Conservation (phyloP, 2,113 vertebrate genomes). For the Eurystomus gularis region DNA sequence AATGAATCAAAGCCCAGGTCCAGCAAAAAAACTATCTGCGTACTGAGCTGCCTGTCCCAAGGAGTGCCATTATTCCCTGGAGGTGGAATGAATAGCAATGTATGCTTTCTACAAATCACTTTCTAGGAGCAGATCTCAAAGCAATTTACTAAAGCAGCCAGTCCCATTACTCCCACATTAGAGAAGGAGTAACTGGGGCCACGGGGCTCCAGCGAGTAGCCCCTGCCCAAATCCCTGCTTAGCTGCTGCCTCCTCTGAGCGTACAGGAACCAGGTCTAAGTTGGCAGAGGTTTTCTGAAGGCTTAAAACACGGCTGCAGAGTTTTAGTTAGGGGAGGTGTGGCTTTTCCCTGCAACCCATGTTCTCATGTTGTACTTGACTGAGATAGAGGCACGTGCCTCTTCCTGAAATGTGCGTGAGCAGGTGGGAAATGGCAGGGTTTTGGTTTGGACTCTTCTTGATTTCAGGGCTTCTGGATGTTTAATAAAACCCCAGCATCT, state of each 20-base stretch:
- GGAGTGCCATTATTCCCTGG: background rate
- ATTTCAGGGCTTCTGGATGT: background rate
- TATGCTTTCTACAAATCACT: background rate
- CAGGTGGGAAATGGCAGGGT: background rate
- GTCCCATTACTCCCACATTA: background rate
- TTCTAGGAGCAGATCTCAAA: conserved; percentile 1
- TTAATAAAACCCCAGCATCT: background rate
- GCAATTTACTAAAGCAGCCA: background rate
- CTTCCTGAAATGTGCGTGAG: background rate
- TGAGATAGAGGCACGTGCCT: background rate
- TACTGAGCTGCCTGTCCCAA: background rate
- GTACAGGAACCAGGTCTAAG: background rate
- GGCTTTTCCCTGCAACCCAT: background rate
- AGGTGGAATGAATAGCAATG: background rate
- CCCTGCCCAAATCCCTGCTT: background rate
- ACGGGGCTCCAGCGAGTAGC: background rate
- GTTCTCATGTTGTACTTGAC: background rate
- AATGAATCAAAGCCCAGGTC: background rate
- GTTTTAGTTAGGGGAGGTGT: background rate
- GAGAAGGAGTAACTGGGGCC: background rate
- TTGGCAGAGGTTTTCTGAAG: background rate
- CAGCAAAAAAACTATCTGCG: background rate
- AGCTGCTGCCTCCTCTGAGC: background rate
- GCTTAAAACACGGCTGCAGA: background rate
- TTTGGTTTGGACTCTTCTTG: background rate